These are phyloP conservation scores for Lonchura striata DNA, from an alignment of 2,113 vertebrate genomes.

Conservation along the genomic window DNA sequence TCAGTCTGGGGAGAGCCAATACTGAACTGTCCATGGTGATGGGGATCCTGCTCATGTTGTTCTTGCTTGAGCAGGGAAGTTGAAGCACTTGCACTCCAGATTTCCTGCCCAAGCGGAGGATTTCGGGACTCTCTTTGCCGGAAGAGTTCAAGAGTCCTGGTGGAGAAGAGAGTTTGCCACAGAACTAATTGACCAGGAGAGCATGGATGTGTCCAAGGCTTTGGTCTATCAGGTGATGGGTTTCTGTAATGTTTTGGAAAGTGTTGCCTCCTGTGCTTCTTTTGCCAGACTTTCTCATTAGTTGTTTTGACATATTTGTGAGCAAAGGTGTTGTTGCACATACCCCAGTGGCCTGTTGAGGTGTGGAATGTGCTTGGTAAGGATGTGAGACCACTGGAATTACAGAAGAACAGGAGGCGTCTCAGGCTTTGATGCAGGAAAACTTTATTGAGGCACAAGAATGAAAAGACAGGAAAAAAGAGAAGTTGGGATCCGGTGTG, in stretches of 20 bases:
- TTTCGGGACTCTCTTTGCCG: background rate
- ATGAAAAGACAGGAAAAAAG: background rate
- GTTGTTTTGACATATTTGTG: background rate
- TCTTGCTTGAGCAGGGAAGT: background rate
- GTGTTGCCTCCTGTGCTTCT: background rate
- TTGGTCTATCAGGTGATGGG: too few relatives aligned
- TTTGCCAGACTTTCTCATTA: accelerated
- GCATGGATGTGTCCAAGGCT: background rate
- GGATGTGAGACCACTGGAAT: background rate
- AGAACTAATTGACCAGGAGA: accelerated
- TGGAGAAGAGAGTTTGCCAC: background rate
- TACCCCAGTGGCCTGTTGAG: accelerated
- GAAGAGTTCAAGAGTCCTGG: background rate
- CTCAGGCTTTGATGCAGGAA: background rate
- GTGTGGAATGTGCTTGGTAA: accelerated
- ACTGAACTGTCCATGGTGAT: background rate
- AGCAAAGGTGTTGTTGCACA: background rate
- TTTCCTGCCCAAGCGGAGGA: background rate
- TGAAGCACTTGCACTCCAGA: background rate
- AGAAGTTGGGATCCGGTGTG: accelerated
- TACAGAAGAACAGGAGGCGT: accelerated
- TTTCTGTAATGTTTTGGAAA: background rate
- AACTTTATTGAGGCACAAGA: background rate
- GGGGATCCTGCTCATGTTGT: too few relatives aligned
- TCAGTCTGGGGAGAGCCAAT: accelerated